Evolutionary conservation across 2,797 vertebrate genomes (phyloP), one percentile per base, ranked within the genome.

Genomic region (Rousettus madagascariensis): DNA sequence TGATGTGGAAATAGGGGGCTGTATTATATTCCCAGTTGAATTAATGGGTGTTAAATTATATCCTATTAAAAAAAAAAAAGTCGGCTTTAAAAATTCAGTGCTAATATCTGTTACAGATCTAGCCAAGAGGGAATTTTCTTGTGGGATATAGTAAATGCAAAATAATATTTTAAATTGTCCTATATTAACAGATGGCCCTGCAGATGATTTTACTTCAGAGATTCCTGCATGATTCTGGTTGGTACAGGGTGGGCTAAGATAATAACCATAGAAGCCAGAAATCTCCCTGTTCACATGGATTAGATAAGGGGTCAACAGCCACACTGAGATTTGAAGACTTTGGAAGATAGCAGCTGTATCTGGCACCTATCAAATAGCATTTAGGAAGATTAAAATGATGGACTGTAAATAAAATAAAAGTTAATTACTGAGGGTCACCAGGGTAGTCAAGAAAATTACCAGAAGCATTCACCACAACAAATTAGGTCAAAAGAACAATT

Each of bases 21-120:
- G 13, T 88, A 74, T 77, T 51, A 85, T 57, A 61, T n/a, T 95
- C n/a, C 3, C 2, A 43, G 19, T 2, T 4, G 51, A 84, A 24
- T 79, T 96, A 95, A 93, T 38, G 91, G 49, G 61, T 94, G 79
- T 92, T 96, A 96, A 69, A 90, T 86, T 87, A 89, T 85, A 41
- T 82, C 41, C 51, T 95, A 90, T 92, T 28, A 12, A 17, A 3
- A 49, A 74, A 74, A 71, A 71, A 71, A 82, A 96, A 82, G 80
- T 30, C 38, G 77, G 74, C 78, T 91, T 86, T 87, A 96, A 77
- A 97, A 96, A 86, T 96, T 97, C 88, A 94, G 59, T 92, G 86
- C 93, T 95, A 66, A 75, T 96, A 95, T 96, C 74, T 95, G 87
- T 84, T 38, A 90, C 83, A 98, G 84, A 83, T 92, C 97, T 97